phyloP scores from a whole-genome alignment of 2,113 vertebrate species.

The Hiodon alosoides region DNA sequence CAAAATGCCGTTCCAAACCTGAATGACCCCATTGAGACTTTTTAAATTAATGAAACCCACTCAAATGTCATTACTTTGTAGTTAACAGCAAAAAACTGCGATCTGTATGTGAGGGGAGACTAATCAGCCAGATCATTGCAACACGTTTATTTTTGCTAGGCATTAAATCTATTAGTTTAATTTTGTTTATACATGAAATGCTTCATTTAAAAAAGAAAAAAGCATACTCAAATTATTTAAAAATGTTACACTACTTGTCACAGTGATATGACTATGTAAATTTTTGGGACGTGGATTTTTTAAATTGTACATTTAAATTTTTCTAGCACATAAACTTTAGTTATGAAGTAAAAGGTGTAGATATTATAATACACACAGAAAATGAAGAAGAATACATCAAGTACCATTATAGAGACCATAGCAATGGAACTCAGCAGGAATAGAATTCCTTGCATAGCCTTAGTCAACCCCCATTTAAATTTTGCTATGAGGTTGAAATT shows the following conservation, averaged over 20 bases:
- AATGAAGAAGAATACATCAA: not conserved
- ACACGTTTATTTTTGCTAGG: too few relatives aligned
- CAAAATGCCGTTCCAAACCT: constrained; percentile 29
- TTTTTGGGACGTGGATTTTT: too few relatives aligned
- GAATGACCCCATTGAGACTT: constrained; percentile 44
- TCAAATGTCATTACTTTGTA: constrained; percentile 48
- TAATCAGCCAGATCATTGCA: too few relatives aligned
- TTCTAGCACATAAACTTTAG: not conserved
- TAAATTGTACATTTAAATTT: not conserved
- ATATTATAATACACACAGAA: too few relatives aligned
- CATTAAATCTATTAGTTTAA: too few relatives aligned
- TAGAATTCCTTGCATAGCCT: not conserved
- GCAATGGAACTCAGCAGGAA: not conserved
- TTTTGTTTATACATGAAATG: too few relatives aligned
- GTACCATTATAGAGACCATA: not conserved
- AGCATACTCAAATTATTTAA: too few relatives aligned
- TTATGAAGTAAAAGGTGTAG: not conserved
- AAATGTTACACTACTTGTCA: too few relatives aligned
- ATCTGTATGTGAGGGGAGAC: constrained; percentile 15
- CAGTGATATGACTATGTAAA: too few relatives aligned
- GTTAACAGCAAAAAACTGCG: constrained; percentile 43
- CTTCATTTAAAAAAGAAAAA: too few relatives aligned
- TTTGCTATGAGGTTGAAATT: not conserved
- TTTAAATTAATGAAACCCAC: constrained; percentile 42
- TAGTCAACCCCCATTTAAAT: not conserved